Conservation (phyloP, 2,797 vertebrate species). For the Acanthiza pusilla region DNA sequence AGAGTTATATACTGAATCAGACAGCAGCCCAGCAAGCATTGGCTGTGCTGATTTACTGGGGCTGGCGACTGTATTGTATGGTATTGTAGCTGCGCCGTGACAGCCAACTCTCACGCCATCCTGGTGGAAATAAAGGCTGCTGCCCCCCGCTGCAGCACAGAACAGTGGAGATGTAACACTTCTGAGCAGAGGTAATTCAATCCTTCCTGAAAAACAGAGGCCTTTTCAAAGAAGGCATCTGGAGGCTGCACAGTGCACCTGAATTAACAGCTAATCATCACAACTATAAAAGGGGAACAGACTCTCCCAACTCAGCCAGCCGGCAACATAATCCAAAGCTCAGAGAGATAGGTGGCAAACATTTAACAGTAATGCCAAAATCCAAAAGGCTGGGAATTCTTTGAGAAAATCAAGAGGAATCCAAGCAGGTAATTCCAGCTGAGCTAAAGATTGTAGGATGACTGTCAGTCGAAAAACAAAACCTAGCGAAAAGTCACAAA, state of each 20-base stretch:
- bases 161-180: not conserved
- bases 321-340: not conserved
- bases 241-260: not conserved
- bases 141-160: not conserved
- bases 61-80: not conserved
- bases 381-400: not conserved
- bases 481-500: not conserved
- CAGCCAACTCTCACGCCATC: not conserved
- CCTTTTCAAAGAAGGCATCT: constrained; percentile 18
- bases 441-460: not conserved
- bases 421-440: not conserved
- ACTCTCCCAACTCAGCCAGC: not conserved
- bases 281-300: not conserved
- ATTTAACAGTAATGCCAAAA: not conserved
- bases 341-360: not conserved
- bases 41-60: constrained; percentile 2
- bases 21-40: not conserved
- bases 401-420: constrained; percentile 31
- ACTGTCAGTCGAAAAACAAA: not conserved
- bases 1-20: not conserved
- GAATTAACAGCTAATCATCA: not conserved
- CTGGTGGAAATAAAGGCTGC: not conserved
- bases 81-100: not conserved
- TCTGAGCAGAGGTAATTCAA: not conserved
- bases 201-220: not conserved